Base-by-base conservation (phyloP, 2,888 invertebrate species). In the Acronicta leporina region DNA sequence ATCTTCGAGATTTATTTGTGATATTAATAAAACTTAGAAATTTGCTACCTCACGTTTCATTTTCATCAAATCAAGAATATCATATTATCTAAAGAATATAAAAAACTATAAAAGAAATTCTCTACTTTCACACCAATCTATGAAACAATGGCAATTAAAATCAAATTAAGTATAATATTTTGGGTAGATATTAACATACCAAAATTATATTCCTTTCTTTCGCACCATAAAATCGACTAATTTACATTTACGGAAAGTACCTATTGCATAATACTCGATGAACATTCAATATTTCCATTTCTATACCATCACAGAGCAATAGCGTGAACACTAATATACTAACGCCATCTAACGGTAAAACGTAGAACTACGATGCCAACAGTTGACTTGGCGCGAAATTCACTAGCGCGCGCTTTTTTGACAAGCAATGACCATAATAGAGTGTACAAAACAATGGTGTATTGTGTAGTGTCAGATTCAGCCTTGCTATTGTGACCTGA, bases 321-420 rank as follows among this genome's bases (percentile, higher is more conserved):
- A 7, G 3, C 9, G 30, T 11, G 16, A 27, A 30, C 8, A 10
- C 8, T 4, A 3, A n/a, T 2, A n/a, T n/a, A 42, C 59, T 63
- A 73, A 35, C 76, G 65, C 67, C 73, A 75, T 70, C 75, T 75
- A 45, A 58, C 8, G 1, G 35, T 5, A 1, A 53, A 5, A 8
- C 20, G 15, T 13, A 9, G 50, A 75, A 75, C 61, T 56, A 60
- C 10, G 14, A 52, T 13, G 51, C 59, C 46, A 62, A 62, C 66
- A 68, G 68, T 48, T n/a, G 8, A 33, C n/a, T 46, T 44, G 14
- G 66, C 69, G 66, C 57, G 63, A 65, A 66, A 58, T 43, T 50
- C n/a, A 10, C 10, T 10, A 15, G 8, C 46, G 56, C 35, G 40
- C 42, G 42, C n/a, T 25, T 41, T 35, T 63, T 68, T 58, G 68